Base-by-base conservation (phyloP, 2,113 vertebrate genomes). In the Geococcyx californianus region DNA sequence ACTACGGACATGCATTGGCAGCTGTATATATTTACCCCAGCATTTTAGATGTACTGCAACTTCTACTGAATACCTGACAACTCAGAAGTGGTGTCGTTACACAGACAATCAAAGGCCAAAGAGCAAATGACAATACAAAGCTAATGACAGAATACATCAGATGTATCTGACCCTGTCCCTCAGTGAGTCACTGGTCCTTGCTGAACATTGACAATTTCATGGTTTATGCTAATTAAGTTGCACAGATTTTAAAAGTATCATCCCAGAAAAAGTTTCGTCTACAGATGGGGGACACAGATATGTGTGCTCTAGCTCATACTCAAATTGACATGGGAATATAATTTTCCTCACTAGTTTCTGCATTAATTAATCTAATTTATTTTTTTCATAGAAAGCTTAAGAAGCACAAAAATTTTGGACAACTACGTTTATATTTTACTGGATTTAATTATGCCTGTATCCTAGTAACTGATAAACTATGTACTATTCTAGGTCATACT, bases 401-500 rank as follows among this genome's bases (percentile, higher is more conserved):
- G 68, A 92, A 91, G 36, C 36, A 88, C 10, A 77, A 73, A 84
- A 55, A 47, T 24, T 69, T 26, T 62, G 33, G 34, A 66, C 20
- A 77, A 31, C 13, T 63, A 19, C n/a, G 51, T 90, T 85, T 77
- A 16, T 88, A 73, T 83, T 90, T 60, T 68, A 83, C 38, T 70
- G 76, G n/a, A 77, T 63, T 91, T 80, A 87, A 92, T 90, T 51
- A 90, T n/a, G 56, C 29, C 72, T 63, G 63, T 44, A 69, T 55
- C 23, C 0, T 36, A 89, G 56, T 84, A 84, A 92, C 47, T 82
- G 58, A 87, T 78, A 77, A 92, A 92, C 13, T 60, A 82, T 93
- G 26, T 58, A 76, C 16, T 86, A 92, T 86, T 92, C 76, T 93
- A 90, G 82, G 94, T 84, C 79, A 89, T 55, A 83, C 31, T 90